A percentile compares a stretch with the other conserved stretches of the same genome.
Evolutionary conservation across 1,140 invertebrate genomes (phyloP).

Genomic region (Bombyx mandarina): DNA sequence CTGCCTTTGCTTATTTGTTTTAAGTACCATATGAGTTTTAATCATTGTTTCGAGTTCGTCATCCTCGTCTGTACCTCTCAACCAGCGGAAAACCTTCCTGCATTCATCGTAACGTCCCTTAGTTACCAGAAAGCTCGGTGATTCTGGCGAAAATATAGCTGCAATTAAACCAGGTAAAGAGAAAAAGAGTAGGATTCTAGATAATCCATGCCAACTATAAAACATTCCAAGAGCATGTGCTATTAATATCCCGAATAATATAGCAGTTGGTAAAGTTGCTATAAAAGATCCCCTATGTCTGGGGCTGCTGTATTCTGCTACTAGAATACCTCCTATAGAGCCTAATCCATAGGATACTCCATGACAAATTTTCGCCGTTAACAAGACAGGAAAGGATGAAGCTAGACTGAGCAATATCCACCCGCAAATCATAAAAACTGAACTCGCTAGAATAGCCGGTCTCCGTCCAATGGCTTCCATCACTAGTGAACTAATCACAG

Average conservation of each 20-base stretch:
- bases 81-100: conserved; percentile 46
- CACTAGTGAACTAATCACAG: too few species aligned
- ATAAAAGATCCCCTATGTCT: conserved; percentile 50
- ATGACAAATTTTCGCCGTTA: conserved; percentile 18
- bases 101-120: conserved; percentile 49
- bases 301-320: conserved; percentile 63
- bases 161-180: conserved; percentile 43
- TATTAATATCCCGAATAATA: conserved; percentile 49
- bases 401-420: too few species aligned
- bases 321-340: conserved; percentile 53
- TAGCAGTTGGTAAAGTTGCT: conserved; percentile 45
- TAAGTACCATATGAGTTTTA: conserved; percentile 32
- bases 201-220: conserved; percentile 52
- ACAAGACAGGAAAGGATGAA: conserved; percentile 11
- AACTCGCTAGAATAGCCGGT: too few species aligned
- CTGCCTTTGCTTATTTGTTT: conserved; percentile 32
- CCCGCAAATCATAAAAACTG: too few species aligned
- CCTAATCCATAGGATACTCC: conserved; percentile 29
- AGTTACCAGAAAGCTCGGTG: conserved; percentile 51
- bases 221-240: conserved; percentile 40
- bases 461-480: too few species aligned
- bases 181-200: conserved; percentile 47
- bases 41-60: conserved; percentile 53
- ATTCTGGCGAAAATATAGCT: conserved; percentile 53
- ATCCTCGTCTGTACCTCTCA: conserved; percentile 34